phyloP scores from a whole-genome alignment of 2,888 invertebrate species.

The Tillus elongatus region DNA sequence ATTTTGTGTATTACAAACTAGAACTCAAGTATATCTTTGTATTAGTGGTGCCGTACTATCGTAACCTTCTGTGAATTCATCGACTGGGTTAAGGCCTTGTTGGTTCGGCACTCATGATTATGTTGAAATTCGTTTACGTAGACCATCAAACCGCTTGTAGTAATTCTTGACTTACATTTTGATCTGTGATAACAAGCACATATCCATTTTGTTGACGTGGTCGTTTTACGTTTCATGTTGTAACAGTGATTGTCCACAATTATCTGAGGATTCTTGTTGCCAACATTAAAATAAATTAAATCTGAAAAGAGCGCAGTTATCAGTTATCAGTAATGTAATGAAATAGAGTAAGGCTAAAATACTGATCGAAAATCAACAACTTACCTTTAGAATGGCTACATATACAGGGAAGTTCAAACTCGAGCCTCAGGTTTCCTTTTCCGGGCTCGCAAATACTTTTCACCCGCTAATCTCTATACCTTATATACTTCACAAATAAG shows the following conservation, averaged over 20 bases:
- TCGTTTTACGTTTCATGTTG: constrained; percentile 26
- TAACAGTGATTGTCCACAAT: constrained; percentile 28
- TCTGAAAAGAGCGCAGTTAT: too few species aligned
- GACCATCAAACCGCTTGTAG: constrained; percentile 26
- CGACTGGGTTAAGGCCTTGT: constrained; percentile 20
- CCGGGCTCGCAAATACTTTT: too few species aligned
- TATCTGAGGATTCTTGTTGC: constrained; percentile 27
- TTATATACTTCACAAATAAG: too few species aligned
- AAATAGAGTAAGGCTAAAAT: too few species aligned
- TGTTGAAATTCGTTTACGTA: constrained; percentile 24
- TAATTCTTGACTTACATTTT: constrained; percentile 27
- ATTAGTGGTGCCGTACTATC: constrained; percentile 20
- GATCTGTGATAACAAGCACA: constrained; percentile 28
- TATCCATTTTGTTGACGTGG: constrained; percentile 27
- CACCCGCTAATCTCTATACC: too few species aligned
- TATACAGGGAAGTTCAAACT: too few species aligned
- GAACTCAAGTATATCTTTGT: too few species aligned
- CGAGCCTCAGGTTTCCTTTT: too few species aligned
- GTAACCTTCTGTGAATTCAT: constrained; percentile 27
- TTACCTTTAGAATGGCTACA: too few species aligned
- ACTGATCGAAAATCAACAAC: too few species aligned
- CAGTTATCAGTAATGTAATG: too few species aligned
- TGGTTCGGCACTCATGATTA: constrained; percentile 23
- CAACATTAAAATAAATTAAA: constrained; percentile 25
- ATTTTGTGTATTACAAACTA: too few species aligned